These are phyloP conservation scores for Psittacara wagleri DNA, from an alignment of 2,113 vertebrate species.

Conservation along the genomic window DNA sequence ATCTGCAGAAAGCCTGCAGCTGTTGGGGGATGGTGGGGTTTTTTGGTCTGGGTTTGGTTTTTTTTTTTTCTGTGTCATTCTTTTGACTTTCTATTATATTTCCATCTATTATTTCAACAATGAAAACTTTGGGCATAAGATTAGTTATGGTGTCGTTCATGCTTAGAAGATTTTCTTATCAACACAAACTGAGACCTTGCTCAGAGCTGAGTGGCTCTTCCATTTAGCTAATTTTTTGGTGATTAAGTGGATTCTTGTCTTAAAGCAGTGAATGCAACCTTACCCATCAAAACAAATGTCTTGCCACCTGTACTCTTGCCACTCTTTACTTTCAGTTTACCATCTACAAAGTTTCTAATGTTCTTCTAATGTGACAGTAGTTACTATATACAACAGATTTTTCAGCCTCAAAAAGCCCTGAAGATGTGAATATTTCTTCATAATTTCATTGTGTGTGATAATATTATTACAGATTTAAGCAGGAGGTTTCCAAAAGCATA, in stretches of 20 bases:
- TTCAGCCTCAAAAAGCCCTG: background rate
- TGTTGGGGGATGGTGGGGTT: background rate
- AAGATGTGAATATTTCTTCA: background rate
- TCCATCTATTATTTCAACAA: background rate
- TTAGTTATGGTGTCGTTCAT: background rate
- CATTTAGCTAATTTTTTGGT: background rate
- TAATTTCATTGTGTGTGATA: background rate
- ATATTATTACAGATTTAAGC: background rate
- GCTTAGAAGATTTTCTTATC: background rate
- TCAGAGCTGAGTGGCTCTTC: background rate
- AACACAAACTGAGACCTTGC: background rate
- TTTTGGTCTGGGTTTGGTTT: background rate
- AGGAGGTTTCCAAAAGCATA: background rate
- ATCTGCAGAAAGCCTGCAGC: background rate
- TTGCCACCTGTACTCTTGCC: background rate
- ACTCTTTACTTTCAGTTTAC: background rate
- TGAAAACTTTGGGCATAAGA: background rate
- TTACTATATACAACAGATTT: background rate
- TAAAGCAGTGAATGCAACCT: background rate
- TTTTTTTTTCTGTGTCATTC: background rate
- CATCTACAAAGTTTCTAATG: background rate
- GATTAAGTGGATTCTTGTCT: background rate
- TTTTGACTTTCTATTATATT: background rate
- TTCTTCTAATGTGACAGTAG: background rate
- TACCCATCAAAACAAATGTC: background rate